Conservation (phyloP, 2,888 invertebrate genomes). For the Salticus scenicus region DNA sequence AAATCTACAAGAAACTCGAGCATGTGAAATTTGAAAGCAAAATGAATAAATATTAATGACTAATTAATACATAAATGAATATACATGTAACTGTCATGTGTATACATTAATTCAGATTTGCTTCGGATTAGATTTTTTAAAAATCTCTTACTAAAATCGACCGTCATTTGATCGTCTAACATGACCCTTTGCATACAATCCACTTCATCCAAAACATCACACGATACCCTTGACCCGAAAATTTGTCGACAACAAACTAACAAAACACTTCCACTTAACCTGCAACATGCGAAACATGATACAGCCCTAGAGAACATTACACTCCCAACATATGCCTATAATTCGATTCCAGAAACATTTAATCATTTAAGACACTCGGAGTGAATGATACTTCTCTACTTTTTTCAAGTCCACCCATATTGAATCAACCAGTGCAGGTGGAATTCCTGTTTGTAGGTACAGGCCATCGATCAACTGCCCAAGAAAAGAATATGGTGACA, state of each 20-base stretch:
- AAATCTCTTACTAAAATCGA: no score
- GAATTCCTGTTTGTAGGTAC: slow-evolving; percentile 51
- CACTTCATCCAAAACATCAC: neutral
- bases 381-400: neutral
- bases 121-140: no score
- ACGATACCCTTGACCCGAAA: slow-evolving; percentile 16
- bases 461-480: neutral
- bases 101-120: no score
- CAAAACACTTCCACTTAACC: slow-evolving; percentile 8
- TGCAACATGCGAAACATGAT: slow-evolving; percentile 40
- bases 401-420: slow-evolving; percentile 20
- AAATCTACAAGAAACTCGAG: no score
- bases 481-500: slow-evolving; percentile 14
- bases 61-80: no score
- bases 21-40: no score
- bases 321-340: slow-evolving; percentile 31
- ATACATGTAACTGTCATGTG: no score
- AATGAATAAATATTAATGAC: no score
- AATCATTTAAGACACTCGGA: slow-evolving; percentile 29
- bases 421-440: slow-evolving; percentile 49
- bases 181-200: neutral
- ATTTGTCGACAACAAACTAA: neutral
- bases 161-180: neutral
- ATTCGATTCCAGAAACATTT: slow-evolving; percentile 26
- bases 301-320: slow-evolving; percentile 17